Base-by-base conservation (phyloP, 2,113 vertebrate species). In the Paramormyrops kingsleyae region DNA sequence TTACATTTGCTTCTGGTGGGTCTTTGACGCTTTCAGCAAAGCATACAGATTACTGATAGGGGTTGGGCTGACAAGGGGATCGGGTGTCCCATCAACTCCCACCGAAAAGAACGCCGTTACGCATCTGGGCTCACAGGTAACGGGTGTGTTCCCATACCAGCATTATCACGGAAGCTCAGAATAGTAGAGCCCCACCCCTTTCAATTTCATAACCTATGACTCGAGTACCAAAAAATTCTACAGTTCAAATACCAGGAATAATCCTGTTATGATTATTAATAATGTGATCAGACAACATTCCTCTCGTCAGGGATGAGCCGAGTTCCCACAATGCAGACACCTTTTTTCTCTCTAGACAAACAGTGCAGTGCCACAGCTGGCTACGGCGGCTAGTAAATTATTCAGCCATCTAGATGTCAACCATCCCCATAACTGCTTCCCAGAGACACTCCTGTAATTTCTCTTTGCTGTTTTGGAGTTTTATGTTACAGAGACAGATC, bases 401-500 rank as follows among this genome's bases (percentile, higher is more conserved):
- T 93, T 90, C 91, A 92, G 89, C 5, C 21, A 59, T 77, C 66
- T 70, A 89, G 87, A 59, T 90, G 44, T 89, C 66, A 87, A 35
- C 88, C 52, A 89, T 8, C 46, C 53, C 39, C 50, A 53, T 13
- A 88, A 83, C 50, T 77, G 86, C 35, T 39, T 87, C 53, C 86
- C 46, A 12, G 19, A 88, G 24, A 83, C 47, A 66, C 49, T 59
- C 74, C 46, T 70, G 8, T 13, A 89, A 52, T 52, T 35, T 47
- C 12, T n/a, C 35, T 56, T 2, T 42, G 35, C 80, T 0, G n/a
- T 31, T 52, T 87, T n/a, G 27, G 24, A 27, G 27, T 5, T 87
- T 35, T 35, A 53, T 53, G 3, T 52, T 21, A 84, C 83, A n/a
- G 9, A 35, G 85, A 87, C 92, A 95, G 94, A n/a, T 94, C 93